phyloP scores from a whole-genome alignment of 1,140 invertebrate species.

The Zaprionus davidi region DNA sequence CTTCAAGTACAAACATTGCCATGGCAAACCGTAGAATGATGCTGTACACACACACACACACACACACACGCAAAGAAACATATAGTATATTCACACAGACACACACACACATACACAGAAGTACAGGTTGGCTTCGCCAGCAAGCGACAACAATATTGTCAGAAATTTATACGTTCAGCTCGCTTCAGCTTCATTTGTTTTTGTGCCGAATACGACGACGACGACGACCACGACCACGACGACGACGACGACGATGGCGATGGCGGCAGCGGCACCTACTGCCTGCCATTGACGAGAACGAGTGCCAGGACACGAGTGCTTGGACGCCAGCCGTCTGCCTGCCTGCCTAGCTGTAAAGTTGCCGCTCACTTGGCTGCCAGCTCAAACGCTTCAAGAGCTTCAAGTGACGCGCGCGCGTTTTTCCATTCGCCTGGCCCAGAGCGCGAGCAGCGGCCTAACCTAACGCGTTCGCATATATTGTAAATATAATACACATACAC shows the following conservation, averaged over 20 bases:
- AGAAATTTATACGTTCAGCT: constrained; percentile 40
- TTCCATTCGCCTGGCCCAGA: not conserved
- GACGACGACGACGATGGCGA: not conserved
- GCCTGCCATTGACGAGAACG: constrained; percentile 29
- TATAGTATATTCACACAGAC: constrained; percentile 10
- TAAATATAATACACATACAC: constrained; percentile 4
- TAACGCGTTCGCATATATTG: constrained; percentile 9
- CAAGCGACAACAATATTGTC: constrained; percentile 40
- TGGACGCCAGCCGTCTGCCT: constrained; percentile 42
- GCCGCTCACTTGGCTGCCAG: constrained; percentile 64
- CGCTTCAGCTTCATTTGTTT: constrained; percentile 55
- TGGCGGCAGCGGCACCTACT: constrained; percentile 8
- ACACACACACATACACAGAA: constrained; percentile 7
- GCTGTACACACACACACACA: constrained; percentile 10
- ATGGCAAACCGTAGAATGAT: constrained; percentile 24
- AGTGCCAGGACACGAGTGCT: constrained; percentile 56
- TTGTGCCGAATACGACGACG: constrained; percentile 33
- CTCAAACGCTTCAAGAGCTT: constrained; percentile 77
- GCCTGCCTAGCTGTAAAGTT: constrained; percentile 67
- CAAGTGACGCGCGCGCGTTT: constrained; percentile 68
- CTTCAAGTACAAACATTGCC: constrained; percentile 24
- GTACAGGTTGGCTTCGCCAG: constrained; percentile 44
- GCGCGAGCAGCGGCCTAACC: not conserved
- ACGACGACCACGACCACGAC: no score
- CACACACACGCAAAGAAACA: not conserved